A percentile compares a stretch with the other conserved stretches of the same genome.
These are phyloP conservation scores for Eurystomus gularis DNA, from an alignment of 2,113 vertebrate species.

Conservation along the genomic window DNA sequence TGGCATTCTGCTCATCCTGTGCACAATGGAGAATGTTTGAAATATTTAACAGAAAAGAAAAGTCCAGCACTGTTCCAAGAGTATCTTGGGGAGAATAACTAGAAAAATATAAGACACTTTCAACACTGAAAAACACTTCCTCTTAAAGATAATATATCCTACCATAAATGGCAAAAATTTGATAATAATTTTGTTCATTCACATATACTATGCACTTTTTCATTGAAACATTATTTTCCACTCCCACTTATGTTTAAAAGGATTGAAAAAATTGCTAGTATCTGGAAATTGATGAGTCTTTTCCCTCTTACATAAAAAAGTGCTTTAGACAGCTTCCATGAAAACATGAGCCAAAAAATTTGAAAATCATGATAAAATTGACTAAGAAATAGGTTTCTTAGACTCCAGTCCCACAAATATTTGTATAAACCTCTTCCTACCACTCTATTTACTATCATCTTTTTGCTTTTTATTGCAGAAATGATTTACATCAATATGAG, in stretches of 20 bases:
- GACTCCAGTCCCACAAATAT: not conserved
- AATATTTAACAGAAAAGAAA: slow-evolving; percentile 18
- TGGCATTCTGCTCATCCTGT: not conserved
- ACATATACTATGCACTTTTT: fast-evolving
- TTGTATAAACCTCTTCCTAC: not conserved
- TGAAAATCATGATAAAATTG: not conserved
- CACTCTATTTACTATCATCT: not conserved
- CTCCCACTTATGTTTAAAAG: not conserved
- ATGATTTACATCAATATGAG: not conserved
- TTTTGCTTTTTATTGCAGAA: not conserved
- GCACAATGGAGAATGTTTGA: not conserved
- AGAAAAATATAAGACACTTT: not conserved
- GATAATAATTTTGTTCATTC: not conserved
- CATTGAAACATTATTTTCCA: not conserved
- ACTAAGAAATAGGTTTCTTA: not conserved
- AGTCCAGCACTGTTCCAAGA: not conserved
- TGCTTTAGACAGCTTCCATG: not conserved
- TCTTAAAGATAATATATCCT: not conserved
- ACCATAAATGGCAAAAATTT: not conserved
- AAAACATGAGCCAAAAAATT: not conserved
- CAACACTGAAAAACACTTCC: fast-evolving
- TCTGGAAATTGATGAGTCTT: not conserved
- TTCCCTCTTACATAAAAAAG: not conserved
- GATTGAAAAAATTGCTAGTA: not conserved
- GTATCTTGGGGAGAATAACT: not conserved